phyloP scores from a whole-genome alignment of 2,797 vertebrate genomes.

The Danio choprae region DNA sequence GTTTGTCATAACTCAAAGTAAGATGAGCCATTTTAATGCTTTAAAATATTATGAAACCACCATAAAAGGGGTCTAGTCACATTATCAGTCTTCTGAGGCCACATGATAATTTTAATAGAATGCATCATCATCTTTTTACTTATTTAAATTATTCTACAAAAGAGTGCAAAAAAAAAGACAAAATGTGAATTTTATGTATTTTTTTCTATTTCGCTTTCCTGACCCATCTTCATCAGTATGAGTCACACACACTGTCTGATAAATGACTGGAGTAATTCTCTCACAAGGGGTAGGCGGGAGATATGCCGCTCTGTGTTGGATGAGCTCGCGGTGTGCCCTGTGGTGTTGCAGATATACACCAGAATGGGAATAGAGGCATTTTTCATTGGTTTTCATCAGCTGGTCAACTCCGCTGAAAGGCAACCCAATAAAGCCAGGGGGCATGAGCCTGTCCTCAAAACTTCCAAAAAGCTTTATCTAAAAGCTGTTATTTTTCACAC shows the following conservation, averaged over 20 bases:
- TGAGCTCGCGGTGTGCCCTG: constrained; percentile 12
- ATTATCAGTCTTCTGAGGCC: too few relatives aligned
- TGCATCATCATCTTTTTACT: too few relatives aligned
- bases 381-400: constrained; percentile 35
- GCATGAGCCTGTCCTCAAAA: constrained; percentile 5
- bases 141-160: neutral
- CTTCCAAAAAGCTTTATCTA: constrained; percentile 5
- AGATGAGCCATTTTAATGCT: too few relatives aligned
- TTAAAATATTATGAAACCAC: neutral
- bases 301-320: constrained; percentile 26
- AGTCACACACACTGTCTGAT: constrained; percentile 9
- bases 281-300: constrained; percentile 32
- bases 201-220: neutral
- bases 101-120: too few relatives aligned
- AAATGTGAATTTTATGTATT: neutral
- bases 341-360: constrained; percentile 1
- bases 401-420: constrained; percentile 15
- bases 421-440: constrained; percentile 33
- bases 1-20: too few relatives aligned
- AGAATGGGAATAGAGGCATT: constrained; percentile 36
- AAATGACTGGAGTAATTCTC: constrained; percentile 28
- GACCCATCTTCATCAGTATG: constrained; percentile 20
- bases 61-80: too few relatives aligned
- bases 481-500: constrained; percentile 51
- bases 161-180: neutral